phyloP scores from a whole-genome alignment of 2,888 invertebrate species.

The Coelinius sp. region DNA sequence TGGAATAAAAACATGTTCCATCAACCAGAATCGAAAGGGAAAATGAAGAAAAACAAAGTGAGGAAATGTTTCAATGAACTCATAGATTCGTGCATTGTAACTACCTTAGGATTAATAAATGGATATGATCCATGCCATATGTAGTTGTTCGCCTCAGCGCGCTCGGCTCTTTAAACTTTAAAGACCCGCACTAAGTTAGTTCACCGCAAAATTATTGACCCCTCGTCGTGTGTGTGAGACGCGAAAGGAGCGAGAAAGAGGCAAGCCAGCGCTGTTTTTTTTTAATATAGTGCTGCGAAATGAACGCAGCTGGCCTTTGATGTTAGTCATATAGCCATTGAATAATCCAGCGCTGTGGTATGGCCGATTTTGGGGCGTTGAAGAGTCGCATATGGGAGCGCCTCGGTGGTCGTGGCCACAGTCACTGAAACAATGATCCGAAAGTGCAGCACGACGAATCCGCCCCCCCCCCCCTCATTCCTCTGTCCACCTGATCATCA shows the following conservation, averaged over 20 bases:
- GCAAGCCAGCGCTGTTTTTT: too few relatives aligned
- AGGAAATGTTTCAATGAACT: neutral
- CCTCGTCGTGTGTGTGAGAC: constrained; percentile 34
- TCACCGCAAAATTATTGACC: constrained; percentile 59
- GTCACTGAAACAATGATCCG: neutral
- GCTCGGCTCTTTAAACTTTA: constrained; percentile 68
- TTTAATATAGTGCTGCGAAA: too few relatives aligned
- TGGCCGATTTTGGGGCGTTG: constrained; percentile 2
- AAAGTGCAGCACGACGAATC: neutral
- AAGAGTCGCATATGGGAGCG: neutral
- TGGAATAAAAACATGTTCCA: too few relatives aligned
- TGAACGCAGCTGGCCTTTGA: too few relatives aligned
- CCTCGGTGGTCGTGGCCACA: neutral
- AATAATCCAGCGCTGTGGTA: constrained; percentile 19
- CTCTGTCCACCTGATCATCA: neutral
- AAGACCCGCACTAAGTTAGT: constrained; percentile 60
- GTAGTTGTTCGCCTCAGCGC: constrained; percentile 39
- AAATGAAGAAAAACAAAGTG: neutral
- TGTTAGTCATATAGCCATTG: too few relatives aligned
- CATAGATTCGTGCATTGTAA: neutral
- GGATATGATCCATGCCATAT: constrained; percentile 15
- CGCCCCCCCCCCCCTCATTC: too few relatives aligned
- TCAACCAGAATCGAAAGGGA: too few relatives aligned
- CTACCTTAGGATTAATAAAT: constrained; percentile 12
- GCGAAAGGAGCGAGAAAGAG: constrained; percentile 1